A percentile compares a stretch with the other conserved stretches of the same genome.
Evolutionary conservation across 2,888 invertebrate genomes (phyloP).

Genomic region (Pachymerium ferrugineum): DNA sequence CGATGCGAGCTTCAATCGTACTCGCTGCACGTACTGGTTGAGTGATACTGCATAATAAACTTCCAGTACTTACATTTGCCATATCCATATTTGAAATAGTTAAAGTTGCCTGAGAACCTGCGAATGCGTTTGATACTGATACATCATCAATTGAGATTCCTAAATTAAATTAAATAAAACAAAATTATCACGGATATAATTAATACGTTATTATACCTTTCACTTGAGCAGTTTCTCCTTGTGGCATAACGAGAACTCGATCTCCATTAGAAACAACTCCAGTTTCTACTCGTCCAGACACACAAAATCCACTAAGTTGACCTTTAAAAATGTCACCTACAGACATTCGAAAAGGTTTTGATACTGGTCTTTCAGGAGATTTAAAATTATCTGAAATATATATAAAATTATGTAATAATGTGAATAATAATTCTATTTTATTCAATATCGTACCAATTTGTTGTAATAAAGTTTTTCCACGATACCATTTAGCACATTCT

Average conservation of each 20-base stretch:
- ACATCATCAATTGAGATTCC: constrained; percentile 65
- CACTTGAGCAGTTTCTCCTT: constrained; percentile 72
- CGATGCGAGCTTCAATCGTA: constrained; percentile 81
- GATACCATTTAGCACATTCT: constrained; percentile 68
- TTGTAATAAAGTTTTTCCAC: constrained; percentile 73
- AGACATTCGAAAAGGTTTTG: constrained; percentile 84
- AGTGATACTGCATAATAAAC: constrained; percentile 75
- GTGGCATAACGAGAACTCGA: constrained; percentile 78
- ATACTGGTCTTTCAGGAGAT: constrained; percentile 76
- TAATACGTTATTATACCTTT: constrained; percentile 55
- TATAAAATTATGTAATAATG: neutral
- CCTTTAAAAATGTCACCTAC: constrained; percentile 93
- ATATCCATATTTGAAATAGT: constrained; percentile 77
- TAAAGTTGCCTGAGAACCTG: constrained; percentile 85
- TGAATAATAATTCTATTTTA: neutral
- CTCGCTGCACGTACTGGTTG: constrained; percentile 73
- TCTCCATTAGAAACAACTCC: constrained; percentile 82
- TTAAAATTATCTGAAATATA: constrained; percentile 63
- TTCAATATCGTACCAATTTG: constrained; percentile 61
- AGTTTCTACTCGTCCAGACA: constrained; percentile 85
- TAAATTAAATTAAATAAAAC: constrained; percentile 42
- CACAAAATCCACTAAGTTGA: constrained; percentile 75
- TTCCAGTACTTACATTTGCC: constrained; percentile 78
- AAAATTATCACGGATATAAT: neutral
- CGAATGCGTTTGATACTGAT: constrained; percentile 69